Conservation (phyloP, 2,888 invertebrate genomes). For the Cantharis flavilabris region DNA sequence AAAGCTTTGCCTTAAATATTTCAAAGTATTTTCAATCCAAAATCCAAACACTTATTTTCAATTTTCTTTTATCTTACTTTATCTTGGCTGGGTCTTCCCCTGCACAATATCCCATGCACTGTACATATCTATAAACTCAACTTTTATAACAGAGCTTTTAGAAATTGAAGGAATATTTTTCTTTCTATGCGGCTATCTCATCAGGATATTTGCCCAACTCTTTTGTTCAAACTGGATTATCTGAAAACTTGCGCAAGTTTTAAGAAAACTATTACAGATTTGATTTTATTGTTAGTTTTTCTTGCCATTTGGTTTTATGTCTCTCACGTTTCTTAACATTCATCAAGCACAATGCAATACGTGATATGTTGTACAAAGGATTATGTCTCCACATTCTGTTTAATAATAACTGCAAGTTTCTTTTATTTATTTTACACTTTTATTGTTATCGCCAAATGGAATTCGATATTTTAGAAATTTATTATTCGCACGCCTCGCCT, state of each 20-base stretch:
- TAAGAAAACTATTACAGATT: background rate
- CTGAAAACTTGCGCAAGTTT: background rate
- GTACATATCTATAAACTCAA: too few species aligned
- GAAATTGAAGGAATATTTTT: too few species aligned
- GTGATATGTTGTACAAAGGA: slow-evolving; percentile 25
- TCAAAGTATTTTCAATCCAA: too few species aligned
- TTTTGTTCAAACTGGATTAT: background rate
- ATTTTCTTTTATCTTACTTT: too few species aligned
- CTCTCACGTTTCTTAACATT: slow-evolving; percentile 34
- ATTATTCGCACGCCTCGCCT: background rate
- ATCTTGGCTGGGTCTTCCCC: too few species aligned
- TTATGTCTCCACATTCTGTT: slow-evolving; percentile 9
- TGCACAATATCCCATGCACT: too few species aligned
- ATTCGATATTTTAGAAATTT: slow-evolving; percentile 17
- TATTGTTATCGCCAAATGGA: slow-evolving; percentile 4
- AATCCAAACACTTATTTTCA: too few species aligned
- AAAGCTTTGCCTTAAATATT: too few species aligned
- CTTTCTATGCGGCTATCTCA: background rate
- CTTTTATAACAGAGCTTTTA: too few species aligned
- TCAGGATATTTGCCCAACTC: background rate
- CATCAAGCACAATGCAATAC: slow-evolving; percentile 32
- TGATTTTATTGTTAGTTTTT: slow-evolving; percentile 1
- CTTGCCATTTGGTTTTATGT: slow-evolving; percentile 27
- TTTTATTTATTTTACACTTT: slow-evolving; percentile 9
- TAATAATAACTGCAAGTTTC: slow-evolving; percentile 14